Conservation (phyloP, 53 echinoderm and acorn worm genomes). For the Echinometra lucunter region DNA sequence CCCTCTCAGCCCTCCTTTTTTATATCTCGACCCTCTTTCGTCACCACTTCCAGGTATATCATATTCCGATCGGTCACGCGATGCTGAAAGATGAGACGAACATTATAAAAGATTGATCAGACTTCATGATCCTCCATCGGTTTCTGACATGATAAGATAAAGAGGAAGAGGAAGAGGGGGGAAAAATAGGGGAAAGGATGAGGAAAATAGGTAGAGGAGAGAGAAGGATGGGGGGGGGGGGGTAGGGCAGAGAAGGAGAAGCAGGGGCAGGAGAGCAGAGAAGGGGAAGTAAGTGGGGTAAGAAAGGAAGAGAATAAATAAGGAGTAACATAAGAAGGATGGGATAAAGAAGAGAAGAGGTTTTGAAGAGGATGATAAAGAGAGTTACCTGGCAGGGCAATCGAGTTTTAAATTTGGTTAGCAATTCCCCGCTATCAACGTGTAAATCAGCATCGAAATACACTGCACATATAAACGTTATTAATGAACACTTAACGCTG, state of each 20-base stretch:
- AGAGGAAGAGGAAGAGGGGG: background rate
- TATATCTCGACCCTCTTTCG: conserved; percentile 11
- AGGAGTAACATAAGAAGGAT: background rate
- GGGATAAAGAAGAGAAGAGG: background rate
- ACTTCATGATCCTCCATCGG: background rate
- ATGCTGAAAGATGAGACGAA: conserved; percentile 36
- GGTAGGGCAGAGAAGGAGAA: background rate
- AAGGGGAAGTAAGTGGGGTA: background rate
- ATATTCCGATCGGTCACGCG: conserved; percentile 37
- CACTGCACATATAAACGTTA: background rate
- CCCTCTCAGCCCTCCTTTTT: background rate
- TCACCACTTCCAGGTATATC: conserved; percentile 27
- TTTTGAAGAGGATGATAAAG: background rate
- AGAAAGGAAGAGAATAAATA: background rate
- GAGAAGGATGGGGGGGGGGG: background rate
- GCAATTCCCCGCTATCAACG: background rate
- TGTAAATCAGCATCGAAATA: background rate
- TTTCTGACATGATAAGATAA: background rate
- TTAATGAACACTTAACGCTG: conserved; percentile 27
- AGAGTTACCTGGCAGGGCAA: background rate
- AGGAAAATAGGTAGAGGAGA: background rate
- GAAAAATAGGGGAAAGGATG: background rate
- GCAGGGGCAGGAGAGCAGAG: background rate
- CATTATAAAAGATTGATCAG: conserved; percentile 34
- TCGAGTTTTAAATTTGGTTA: background rate